phyloP scores from a whole-genome alignment of 2,888 invertebrate genomes.

The Pelosia muscerda region DNA sequence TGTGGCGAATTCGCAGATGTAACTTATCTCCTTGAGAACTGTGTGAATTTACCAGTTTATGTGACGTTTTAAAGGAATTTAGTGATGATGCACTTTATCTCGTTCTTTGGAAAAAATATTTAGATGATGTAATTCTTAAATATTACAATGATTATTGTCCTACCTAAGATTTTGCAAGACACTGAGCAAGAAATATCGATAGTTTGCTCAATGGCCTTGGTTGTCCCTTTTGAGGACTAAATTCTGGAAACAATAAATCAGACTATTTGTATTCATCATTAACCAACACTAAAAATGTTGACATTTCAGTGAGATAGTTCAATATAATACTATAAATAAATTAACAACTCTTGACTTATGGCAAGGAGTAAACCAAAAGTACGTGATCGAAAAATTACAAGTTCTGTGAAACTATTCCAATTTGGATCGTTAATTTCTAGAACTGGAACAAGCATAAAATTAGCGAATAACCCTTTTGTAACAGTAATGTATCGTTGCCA shows the following conservation, averaged over 20 bases:
- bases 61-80: constrained; percentile 2
- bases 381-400: constrained; percentile 24
- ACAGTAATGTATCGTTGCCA: constrained; percentile 23
- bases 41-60: constrained; percentile 13
- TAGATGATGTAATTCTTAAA: constrained; percentile 15
- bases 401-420: constrained; percentile 31
- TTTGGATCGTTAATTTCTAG: constrained; percentile 32
- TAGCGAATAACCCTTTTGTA: constrained; percentile 39
- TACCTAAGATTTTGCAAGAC: neutral
- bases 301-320: neutral
- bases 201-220: neutral
- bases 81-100: neutral
- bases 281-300: neutral
- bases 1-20: constrained; percentile 48
- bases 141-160: constrained; percentile 19
- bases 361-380: constrained; percentile 14
- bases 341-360: neutral
- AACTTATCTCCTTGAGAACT: constrained; percentile 20
- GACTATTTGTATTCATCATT: too few species aligned
- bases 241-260: neutral
- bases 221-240: neutral
- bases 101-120: neutral
- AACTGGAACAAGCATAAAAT: constrained; percentile 37
- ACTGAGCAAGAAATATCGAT: neutral
- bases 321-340: constrained; percentile 4